Percentiles rank a stretch among this genome's conserved stretches.
Evolutionary conservation across 2,797 vertebrate species (phyloP).

Genomic region (Enteromius trimaculatus): DNA sequence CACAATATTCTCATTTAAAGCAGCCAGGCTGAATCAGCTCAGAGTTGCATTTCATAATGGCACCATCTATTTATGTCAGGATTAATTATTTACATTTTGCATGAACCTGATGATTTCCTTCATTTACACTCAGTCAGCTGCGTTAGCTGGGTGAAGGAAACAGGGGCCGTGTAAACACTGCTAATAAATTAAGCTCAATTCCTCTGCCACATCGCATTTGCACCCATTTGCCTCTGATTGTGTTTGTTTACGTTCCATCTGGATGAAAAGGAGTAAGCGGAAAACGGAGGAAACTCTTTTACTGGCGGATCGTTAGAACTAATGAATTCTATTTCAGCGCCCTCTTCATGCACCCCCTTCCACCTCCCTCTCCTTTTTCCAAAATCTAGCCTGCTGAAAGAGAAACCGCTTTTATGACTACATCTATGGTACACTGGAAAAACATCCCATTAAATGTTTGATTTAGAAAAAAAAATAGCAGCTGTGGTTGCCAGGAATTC

Average conservation of each 20-base stretch:
- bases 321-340: constrained; percentile 71
- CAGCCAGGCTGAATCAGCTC: constrained; percentile 62
- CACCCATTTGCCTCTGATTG: constrained; percentile 76
- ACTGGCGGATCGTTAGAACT: constrained; percentile 75
- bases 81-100: constrained; percentile 79
- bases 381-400: constrained; percentile 44
- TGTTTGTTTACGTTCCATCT: constrained; percentile 78
- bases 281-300: constrained; percentile 63
- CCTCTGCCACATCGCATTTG: constrained; percentile 80
- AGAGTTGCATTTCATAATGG: constrained; percentile 72
- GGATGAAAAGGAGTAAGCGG: constrained; percentile 47
- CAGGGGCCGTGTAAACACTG: constrained; percentile 71
- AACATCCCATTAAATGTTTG: constrained; percentile 40
- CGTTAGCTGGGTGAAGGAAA: constrained; percentile 68
- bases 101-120: constrained; percentile 75
- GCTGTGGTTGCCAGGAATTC: not conserved
- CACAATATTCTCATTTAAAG: constrained; percentile 63
- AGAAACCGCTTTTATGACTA: constrained; percentile 64
- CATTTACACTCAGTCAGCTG: constrained; percentile 71
- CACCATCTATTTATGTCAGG: constrained; percentile 68
- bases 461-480: too few species aligned
- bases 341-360: constrained; percentile 27
- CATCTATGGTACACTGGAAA: constrained; percentile 63
- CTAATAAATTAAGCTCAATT: constrained; percentile 81
- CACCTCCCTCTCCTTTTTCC: constrained; percentile 10